Evolutionary conservation across 1,140 invertebrate genomes (phyloP), one percentile per base, ranked within the genome.

Genomic region (Centruroides sculpturatus): DNA sequence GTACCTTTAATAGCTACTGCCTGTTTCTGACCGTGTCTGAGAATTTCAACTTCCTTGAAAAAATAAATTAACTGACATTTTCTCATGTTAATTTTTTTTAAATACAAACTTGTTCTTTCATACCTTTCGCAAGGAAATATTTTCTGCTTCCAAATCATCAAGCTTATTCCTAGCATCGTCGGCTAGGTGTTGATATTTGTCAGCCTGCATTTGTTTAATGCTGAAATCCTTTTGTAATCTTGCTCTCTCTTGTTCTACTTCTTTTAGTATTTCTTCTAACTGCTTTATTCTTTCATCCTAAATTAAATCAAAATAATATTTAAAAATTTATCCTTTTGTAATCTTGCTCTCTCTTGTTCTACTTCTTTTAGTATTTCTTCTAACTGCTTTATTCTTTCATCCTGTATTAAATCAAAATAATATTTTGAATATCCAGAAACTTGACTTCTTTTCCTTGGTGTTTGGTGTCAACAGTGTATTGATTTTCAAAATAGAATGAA

Each of bases 11-110:
- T 67, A 7, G 71, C 66, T 12, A 65, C 63, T 35, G 71, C 69
- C 58, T 77, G 72, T 61, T 76, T 74, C 58, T 72, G 70, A 36
- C 63, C 68, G 56, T 71, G 64, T 60, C 74, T 75, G 46, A 72
- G 57, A 50, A 69, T 64, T 5, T 76, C 73, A 36, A 74, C 54
- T 65, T 76, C 74, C 73, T 75, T 57, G 9, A 62, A 49, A 53
- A 55, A 12, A 52, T 57, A 52, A 52, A 13, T 9, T 8, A 47
- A 54, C 5, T 49, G 35, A 57, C 35, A 55, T 36, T 36, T 36
- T 35, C 11, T 35, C 5, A 49, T 48, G 35, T 13, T 56, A 47
- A 4, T 10, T 41, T 9, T 13, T 5, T 23, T 54, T 54, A 7
- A 36, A 7, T 8, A 55, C 11, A 55, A 55, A 55, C 23, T 51